Conservation (phyloP, 92 coral and sea anemone genomes). For the Zoanthus solanderi region DNA sequence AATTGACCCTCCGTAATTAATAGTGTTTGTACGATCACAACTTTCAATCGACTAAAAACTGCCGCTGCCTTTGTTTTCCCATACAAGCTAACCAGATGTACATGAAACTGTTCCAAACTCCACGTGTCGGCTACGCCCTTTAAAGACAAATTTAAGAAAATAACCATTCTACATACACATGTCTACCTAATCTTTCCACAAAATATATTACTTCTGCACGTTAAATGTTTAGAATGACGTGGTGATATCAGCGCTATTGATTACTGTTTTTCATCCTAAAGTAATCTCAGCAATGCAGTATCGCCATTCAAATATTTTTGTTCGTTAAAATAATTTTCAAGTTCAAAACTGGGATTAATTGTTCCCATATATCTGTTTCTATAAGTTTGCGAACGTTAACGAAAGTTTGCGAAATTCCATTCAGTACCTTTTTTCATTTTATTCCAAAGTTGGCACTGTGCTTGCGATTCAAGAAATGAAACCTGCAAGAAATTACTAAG, state of each 20-base stretch:
- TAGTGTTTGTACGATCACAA: constrained; percentile 23
- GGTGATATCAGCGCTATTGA: too few relatives aligned
- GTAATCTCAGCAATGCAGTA: too few relatives aligned
- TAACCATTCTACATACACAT: background rate
- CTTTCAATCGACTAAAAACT: constrained; percentile 11
- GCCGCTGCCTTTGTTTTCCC: constrained; percentile 9
- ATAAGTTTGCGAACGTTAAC: too few relatives aligned
- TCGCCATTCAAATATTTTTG: too few relatives aligned
- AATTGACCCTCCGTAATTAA: constrained; percentile 16
- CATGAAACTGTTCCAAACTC: constrained; percentile 28
- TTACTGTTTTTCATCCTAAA: too few relatives aligned
- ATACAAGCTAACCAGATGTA: background rate
- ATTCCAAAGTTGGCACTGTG: background rate
- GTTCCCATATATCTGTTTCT: too few relatives aligned
- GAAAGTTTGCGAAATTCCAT: too few relatives aligned
- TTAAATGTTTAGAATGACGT: too few relatives aligned
- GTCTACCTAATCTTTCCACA: too few relatives aligned
- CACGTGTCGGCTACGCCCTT: constrained; percentile 30
- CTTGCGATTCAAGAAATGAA: background rate
- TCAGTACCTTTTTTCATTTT: background rate
- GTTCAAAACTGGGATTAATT: too few relatives aligned
- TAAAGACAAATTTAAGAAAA: background rate
- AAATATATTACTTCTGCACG: too few relatives aligned
- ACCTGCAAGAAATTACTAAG: background rate
- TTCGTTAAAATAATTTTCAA: too few relatives aligned